A percentile compares a stretch with the other conserved stretches of the same genome.
These are phyloP conservation scores for Clangula hyemalis DNA, from an alignment of 2,797 vertebrate genomes.

Conservation along the genomic window DNA sequence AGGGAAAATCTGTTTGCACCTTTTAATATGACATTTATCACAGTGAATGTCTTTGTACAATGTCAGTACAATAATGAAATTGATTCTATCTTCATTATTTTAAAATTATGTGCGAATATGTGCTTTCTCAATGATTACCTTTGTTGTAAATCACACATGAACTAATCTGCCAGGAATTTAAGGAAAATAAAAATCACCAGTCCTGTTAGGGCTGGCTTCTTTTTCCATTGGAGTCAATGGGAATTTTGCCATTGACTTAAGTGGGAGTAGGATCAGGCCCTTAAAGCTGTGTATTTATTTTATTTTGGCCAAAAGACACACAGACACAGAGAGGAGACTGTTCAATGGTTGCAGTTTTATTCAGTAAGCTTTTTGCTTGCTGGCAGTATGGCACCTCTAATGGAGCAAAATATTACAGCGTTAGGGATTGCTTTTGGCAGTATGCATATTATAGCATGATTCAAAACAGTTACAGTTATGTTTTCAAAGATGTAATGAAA, in stretches of 20 bases:
- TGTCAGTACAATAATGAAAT: neutral
- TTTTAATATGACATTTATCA: neutral
- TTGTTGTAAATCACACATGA: neutral
- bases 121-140: neutral
- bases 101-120: neutral
- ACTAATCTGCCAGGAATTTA: conserved; percentile 2
- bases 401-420: neutral
- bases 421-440: conserved; percentile 29
- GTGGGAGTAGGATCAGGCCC: conserved; percentile 44
- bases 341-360: conserved; percentile 19
- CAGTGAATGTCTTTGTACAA: neutral
- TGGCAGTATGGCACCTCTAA: conserved; percentile 18
- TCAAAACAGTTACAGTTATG: neutral
- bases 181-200: neutral
- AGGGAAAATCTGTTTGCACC: neutral
- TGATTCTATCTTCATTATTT: neutral
- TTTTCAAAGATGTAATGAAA: conserved; percentile 47
- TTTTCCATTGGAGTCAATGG: conserved; percentile 14
- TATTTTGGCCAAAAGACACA: conserved; percentile 57
- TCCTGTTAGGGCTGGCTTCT: neutral
- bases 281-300: conserved; percentile 45
- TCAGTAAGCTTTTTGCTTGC: neutral
- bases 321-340: conserved; percentile 52
- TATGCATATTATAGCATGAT: neutral
- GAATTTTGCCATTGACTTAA: conserved; percentile 48